Conservation (phyloP, 2,888 invertebrate genomes). For the Cremastinae sp. region DNA sequence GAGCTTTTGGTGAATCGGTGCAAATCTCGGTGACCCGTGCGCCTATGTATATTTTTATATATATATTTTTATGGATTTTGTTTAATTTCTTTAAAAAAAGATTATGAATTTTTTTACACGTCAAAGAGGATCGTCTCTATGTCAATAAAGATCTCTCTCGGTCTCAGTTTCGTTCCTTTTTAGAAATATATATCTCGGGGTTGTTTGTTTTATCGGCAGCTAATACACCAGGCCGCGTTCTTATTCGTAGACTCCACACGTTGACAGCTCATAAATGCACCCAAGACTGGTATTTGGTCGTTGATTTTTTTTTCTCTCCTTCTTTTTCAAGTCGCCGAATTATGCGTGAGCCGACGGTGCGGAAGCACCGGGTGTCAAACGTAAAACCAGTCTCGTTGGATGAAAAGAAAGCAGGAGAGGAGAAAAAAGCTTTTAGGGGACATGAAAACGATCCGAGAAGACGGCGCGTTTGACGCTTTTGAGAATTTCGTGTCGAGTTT, state of each 20-base stretch:
- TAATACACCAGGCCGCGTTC: constrained; percentile 50
- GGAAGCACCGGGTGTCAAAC: constrained; percentile 43
- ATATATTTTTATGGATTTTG: too few species aligned
- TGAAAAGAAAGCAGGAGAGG: constrained; percentile 26
- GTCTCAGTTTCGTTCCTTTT: constrained; percentile 9
- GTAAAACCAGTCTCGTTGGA: constrained; percentile 29
- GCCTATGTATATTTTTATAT: too few species aligned
- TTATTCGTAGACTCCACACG: constrained; percentile 45
- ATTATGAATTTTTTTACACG: too few species aligned
- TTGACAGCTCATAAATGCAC: constrained; percentile 55
- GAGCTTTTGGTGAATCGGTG: too few species aligned
- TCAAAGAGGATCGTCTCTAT: constrained; percentile 39
- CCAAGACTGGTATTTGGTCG: constrained; percentile 30
- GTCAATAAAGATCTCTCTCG: constrained; percentile 40
- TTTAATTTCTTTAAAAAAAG: too few species aligned
- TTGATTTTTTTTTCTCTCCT: constrained; percentile 9
- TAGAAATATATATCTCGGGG: constrained; percentile 25
- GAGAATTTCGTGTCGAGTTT: constrained; percentile 51
- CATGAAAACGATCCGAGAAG: constrained; percentile 45
- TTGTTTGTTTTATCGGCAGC: constrained; percentile 59
- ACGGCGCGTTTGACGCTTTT: constrained; percentile 58
- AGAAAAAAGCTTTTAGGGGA: constrained; percentile 56
- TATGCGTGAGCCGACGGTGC: constrained; percentile 33
- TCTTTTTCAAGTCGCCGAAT: constrained; percentile 36
- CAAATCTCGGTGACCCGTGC: too few species aligned